Evolutionary conservation across 2,888 invertebrate species (phyloP), one percentile per base, ranked within the genome.

Genomic region (Lithophane ornitopus): DNA sequence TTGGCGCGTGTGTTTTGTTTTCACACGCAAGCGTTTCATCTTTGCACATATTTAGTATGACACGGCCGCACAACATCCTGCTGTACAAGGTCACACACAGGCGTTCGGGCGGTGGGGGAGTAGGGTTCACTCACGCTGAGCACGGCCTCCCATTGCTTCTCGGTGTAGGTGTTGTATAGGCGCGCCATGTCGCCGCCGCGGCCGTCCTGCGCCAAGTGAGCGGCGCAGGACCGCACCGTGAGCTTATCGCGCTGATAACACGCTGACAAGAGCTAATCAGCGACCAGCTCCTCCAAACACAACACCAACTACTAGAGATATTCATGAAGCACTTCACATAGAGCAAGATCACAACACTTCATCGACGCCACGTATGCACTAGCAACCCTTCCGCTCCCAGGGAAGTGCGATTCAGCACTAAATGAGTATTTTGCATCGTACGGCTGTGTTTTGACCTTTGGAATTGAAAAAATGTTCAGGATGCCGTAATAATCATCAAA

Each of bases 61-160:
- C n/a, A 26, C 14, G 44, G 11, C 34, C 39, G 19, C 39, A 28
- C 8, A 26, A 16, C 12, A 6, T 34, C 28, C 2, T 49, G 28
- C n/a, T 34, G 39, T 59, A 26, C 26, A 44, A n/a, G 14, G 44
- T 16, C 44, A 9, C 26, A 16, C 28, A 39, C 2, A 26, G 14
- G 28, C 1, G 16, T 8, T 14, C 16, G 19, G 54, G n/a, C 34
- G 28, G 58, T 22, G 46, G 34, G 22, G 9, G 11, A 14, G 1
- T 11, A 28, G 59, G 2, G 49, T 39, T n/a, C 49, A 94, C 95
- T 94, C 89, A 95, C 96, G 70, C 75, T 81, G 70, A 96, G 88
- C 69, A 96, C 95, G 61, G 94, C 94, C 69, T 95, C 94, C 96
- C 96, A 96, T 87, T 96, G 96, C 84, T 92, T 88, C 12, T 92